These are phyloP conservation scores for Lacerta bilineata DNA, from an alignment of 2,797 vertebrate species.

Conservation along the genomic window DNA sequence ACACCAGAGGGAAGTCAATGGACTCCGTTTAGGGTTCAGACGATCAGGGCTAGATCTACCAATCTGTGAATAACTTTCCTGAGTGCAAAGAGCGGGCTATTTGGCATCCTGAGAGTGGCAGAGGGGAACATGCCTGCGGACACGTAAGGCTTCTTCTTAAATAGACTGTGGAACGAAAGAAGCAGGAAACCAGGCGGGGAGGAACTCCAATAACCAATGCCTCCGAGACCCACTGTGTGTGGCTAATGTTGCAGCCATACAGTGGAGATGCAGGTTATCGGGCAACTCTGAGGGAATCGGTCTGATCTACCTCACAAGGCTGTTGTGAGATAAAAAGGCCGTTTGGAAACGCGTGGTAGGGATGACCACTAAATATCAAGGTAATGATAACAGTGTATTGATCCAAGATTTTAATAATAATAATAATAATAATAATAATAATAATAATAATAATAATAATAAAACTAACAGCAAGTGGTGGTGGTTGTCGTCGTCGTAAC, in stretches of 20 bases:
- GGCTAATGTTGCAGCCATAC: neutral
- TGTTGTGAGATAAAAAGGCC: neutral
- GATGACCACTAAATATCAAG: too few species aligned
- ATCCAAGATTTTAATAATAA: too few species aligned
- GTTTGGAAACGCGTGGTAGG: too few species aligned
- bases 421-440: too few species aligned
- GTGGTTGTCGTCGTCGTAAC: too few species aligned
- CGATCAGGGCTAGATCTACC: neutral
- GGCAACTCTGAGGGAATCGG: neutral
- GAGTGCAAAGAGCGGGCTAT: neutral
- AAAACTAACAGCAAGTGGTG: too few species aligned
- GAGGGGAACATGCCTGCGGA: too few species aligned
- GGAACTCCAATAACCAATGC: neutral
- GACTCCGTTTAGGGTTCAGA: neutral
- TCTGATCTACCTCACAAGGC: neutral
- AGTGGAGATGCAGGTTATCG: neutral
- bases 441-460: too few species aligned
- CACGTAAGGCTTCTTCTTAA: neutral
- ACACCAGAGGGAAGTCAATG: neutral
- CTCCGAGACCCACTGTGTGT: neutral
- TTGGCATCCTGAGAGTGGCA: neutral
- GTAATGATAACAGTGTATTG: too few species aligned
- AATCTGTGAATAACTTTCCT: neutral
- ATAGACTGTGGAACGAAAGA: too few species aligned
- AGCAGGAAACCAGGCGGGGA: neutral